Evolutionary conservation across 2,797 vertebrate genomes (phyloP), one percentile per base, ranked within the genome.

Genomic region (Argentina silus): DNA sequence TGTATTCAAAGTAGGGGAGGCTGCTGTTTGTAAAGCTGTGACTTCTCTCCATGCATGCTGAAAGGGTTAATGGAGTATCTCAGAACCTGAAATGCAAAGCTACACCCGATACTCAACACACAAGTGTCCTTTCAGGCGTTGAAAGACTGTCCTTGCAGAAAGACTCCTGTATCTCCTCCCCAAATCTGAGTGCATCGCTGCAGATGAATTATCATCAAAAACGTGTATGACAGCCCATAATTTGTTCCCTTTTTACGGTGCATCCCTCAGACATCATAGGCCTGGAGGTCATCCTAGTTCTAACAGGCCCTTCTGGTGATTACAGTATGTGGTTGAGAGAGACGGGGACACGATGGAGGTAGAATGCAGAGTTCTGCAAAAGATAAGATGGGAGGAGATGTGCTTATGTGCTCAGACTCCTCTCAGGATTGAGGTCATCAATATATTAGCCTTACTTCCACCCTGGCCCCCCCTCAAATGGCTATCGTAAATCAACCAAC

Each of bases 181-280:
- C 72, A 73, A 57, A 50, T 48, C 27, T 12, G 44, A 56, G 12
- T 51, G 62, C 53, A 70, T 77, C 21, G 17, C 15, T 55, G 51
- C 15, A 48, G 11, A 73, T 68, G 27, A 75, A 67, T 85, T 80
- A 77, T 79, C 78, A 14, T 3, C 19, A 67, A 71, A 77, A 79
- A 56, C 12, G 44, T 9, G 47, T 23, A 36, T 69, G 48, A 44
- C 64, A 78, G 67, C 19, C 57, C 15, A 66, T 69, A 61, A 72
- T 78, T 76, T 68, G 17, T 45, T 76, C 72, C 21, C 7, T 68
- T 60, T 80, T 81, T 17, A 61, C 72, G 56, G 44, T 51, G 57
- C 10, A 75, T 76, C 47, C 43, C 15, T n/a, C 68, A 59, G 61
- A 70, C 77, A 70, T 80, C 15, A 42, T 11, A 59, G 23, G n/a